Percentiles rank a stretch among this genome's conserved stretches.
Evolutionary conservation across 2,888 invertebrate species (phyloP).

Genomic region (Pammene fasciana): DNA sequence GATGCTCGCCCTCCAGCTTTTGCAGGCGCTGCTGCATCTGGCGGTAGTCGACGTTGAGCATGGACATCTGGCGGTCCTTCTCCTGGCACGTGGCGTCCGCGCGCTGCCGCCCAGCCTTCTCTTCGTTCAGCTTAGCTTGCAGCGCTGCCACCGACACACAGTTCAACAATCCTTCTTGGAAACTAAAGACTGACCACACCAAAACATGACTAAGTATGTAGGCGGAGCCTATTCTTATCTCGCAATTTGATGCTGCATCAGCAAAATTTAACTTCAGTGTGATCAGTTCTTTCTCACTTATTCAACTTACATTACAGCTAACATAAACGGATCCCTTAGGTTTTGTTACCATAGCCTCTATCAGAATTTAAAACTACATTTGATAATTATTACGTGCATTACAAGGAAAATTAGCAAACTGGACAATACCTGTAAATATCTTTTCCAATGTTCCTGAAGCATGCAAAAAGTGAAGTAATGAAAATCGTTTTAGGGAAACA

Average conservation of each 20-base stretch:
- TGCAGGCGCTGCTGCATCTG: slow-evolving; percentile 95
- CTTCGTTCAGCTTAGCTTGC: slow-evolving; percentile 95
- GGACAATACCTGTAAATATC: slow-evolving; percentile 86
- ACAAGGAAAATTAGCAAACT: slow-evolving; percentile 64
- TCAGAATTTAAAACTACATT: slow-evolving; percentile 6
- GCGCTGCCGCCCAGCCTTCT: slow-evolving; percentile 93
- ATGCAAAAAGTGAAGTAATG: slow-evolving; percentile 79
- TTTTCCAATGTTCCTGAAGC: slow-evolving; percentile 87
- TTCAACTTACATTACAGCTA: background rate
- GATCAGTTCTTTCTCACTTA: background rate
- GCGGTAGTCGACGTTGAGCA: slow-evolving; percentile 97
- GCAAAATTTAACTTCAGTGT: background rate
- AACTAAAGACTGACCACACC: slow-evolving; percentile 5
- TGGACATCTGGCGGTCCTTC: slow-evolving; percentile 96
- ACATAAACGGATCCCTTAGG: slow-evolving; percentile 6
- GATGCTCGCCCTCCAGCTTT: slow-evolving; percentile 95
- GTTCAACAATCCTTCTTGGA: slow-evolving; percentile 2
- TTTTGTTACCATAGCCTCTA: slow-evolving; percentile 3
- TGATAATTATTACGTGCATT: slow-evolving; percentile 43
- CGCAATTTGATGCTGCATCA: background rate
- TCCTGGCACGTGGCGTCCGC: slow-evolving; percentile 95
- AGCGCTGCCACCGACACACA: slow-evolving; percentile 84
- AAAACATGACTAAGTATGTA: background rate
- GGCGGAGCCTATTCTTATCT: background rate
- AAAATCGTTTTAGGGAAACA: slow-evolving; percentile 59